Base-by-base conservation (phyloP, 2,797 vertebrate species). In the Florisuga fusca region DNA sequence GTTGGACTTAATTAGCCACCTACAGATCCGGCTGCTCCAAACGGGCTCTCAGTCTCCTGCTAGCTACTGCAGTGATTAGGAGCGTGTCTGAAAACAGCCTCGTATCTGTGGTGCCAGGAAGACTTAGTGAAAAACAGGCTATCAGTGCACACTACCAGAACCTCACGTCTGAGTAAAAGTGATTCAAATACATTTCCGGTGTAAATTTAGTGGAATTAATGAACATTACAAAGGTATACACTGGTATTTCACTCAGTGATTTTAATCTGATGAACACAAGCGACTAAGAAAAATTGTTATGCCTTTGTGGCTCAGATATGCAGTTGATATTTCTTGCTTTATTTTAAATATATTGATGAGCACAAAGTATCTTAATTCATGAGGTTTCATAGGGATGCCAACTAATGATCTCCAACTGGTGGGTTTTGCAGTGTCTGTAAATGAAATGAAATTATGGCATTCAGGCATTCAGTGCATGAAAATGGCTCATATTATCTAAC, bases 341-440 rank as follows among this genome's bases (percentile, higher is more conserved):
- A 54, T 94, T 80, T 97, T 93, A 91, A 95, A 95, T 92, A 75
- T 66, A 64, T 72, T 94, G 84, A 94, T 69, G 89, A 76, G 46
- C 83, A 91, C 89, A 69, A 95, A 90, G 83, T 86, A 93, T 68
- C 79, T 96, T 96, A 96, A 95, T 95, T 97, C 97, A 96, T 92
- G 89, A 97, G 62, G 51, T 88, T 97, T 95, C 78, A 59, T 76
- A 94, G 81, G 83, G 62, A 95, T 96, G 83, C 82, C 90, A 87
- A 69, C 77, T 91, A 90, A 89, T 93, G 84, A 93, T 87, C 92
- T 73, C 62, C 48, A 89, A 5, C 55, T 85, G 81, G 53, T 93
- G 66, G 84, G 71, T 81, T 95, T 96, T 94, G 63, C 73, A 68
- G 9, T 58, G 79, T 87, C 72, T 94, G 87, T 79, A 95, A 94